Conservation (phyloP, 2,113 vertebrate species). For the Scolopax mira region DNA sequence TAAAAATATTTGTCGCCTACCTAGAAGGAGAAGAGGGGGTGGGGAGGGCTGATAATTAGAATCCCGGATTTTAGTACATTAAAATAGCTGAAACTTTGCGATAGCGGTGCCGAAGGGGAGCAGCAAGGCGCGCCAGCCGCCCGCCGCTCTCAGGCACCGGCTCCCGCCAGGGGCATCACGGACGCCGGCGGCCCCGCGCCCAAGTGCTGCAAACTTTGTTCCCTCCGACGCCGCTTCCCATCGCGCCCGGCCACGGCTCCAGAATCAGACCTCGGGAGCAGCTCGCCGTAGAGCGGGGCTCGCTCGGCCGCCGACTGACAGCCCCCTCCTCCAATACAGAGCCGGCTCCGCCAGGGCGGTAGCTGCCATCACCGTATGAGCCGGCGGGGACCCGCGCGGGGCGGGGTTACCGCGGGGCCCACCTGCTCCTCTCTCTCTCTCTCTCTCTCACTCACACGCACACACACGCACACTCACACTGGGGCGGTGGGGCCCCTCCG, state of each 20-base stretch:
- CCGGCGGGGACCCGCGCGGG: conserved; percentile 24
- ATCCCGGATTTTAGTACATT: background rate
- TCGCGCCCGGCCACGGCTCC: background rate
- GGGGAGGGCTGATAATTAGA: background rate
- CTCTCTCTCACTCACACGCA: background rate
- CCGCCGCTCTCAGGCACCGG: background rate
- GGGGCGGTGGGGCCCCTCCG: background rate
- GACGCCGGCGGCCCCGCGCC: background rate
- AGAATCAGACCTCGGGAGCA: background rate
- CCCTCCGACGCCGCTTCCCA: conserved; percentile 55
- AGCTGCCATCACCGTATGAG: background rate
- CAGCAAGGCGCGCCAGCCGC: background rate
- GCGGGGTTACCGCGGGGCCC: conserved; percentile 57
- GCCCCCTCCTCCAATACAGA: conserved; percentile 60
- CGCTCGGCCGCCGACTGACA: conserved; percentile 57
- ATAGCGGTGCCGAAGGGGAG: background rate
- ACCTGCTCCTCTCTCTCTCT: conserved; percentile 31
- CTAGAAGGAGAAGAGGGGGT: conserved; percentile 35
- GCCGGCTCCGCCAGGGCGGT: background rate
- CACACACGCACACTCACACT: background rate
- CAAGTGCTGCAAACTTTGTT: conserved; percentile 68
- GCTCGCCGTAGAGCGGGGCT: background rate
- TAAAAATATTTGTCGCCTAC: conserved; percentile 23
- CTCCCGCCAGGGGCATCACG: background rate
- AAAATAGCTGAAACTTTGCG: conserved; percentile 44